Base-by-base conservation (phyloP, 2,797 vertebrate species). In the Danio albolineatus region DNA sequence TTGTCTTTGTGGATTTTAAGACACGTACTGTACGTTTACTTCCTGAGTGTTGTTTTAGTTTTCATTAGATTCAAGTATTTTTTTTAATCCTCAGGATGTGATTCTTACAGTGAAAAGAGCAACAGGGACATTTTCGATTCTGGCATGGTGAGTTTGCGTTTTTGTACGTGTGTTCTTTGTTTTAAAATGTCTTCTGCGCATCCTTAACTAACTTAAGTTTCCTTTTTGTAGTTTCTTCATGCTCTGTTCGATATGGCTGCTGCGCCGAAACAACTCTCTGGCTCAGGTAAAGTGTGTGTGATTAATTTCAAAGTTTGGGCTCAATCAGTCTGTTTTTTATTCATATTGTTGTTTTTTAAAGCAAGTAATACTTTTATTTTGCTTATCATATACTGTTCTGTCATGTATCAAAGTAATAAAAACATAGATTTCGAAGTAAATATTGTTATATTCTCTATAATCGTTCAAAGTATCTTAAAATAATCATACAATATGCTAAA, bases 241-340 rank as follows among this genome's bases (percentile, higher is more conserved):
- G 95, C 91, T 96, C 84, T 91, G 93, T 89, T 92, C 91, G 65
- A 96, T 96, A 89, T 95, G 95, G 95, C 88, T 96, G 82, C 93
- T 95, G 73, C 94, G 94, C 70, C 90, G 95, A 85, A 94, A 95
- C 92, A 95, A 95, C 90, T 95, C 95, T 79, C 84, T 95, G 91
- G 94, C 95, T 80, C 95, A 96, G 94, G 94, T 95, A 94, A 87
- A 75, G 73, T 76, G 10, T 56, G 21, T 16, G 16, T 56, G 28
- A 28, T 7, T 53, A 5, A 49, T 57, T 54, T 59, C 16, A 46
- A 46, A 2, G 36, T 56, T 69, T 17, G n/a, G 12, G 12, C 60
- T 7, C 36, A 9, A 8, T n/a, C 5, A 16, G 38, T 46, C 16
- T 61, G 2, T 38, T 16, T 56, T 17, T 67, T 44, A 0, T 17